These are phyloP conservation scores for Cyprinus carpio DNA, from an alignment of 2,113 vertebrate species.

Conservation along the genomic window DNA sequence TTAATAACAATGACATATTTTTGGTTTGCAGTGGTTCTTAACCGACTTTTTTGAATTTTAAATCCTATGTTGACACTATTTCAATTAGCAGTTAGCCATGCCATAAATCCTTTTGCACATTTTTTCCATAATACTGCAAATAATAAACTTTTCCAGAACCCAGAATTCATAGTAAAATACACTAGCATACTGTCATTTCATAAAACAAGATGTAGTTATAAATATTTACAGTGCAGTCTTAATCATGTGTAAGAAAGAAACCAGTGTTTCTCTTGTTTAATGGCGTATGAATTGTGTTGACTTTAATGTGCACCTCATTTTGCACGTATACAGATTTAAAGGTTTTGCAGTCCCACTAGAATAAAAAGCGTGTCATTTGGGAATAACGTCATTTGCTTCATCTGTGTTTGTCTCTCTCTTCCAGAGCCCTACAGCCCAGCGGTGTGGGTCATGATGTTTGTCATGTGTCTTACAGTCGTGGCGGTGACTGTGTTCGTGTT, in stretches of 20 bases:
- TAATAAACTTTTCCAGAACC: background rate
- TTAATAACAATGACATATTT: background rate
- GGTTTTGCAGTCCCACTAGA: background rate
- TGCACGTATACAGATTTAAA: background rate
- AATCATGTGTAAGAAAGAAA: background rate
- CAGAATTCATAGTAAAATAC: slow-evolving; percentile 13
- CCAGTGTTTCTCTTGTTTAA: background rate
- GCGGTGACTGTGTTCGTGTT: slow-evolving; percentile 94
- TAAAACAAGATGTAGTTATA: background rate
- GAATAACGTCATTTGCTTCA: background rate
- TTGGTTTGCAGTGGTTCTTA: background rate
- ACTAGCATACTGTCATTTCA: background rate
- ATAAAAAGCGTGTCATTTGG: background rate
- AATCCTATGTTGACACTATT: background rate
- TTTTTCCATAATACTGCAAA: background rate
- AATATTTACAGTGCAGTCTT: background rate
- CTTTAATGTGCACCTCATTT: slow-evolving; percentile 15
- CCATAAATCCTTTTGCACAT: background rate
- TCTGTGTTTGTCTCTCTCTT: background rate
- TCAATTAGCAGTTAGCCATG: background rate
- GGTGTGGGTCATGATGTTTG: slow-evolving; percentile 96
- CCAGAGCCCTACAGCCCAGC: slow-evolving; percentile 82
- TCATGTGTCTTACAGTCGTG: slow-evolving; percentile 97
- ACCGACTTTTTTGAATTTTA: background rate
- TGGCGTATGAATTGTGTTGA: background rate